Conservation (phyloP, 2,888 invertebrate species). For the Dolichopus griseipennis region DNA sequence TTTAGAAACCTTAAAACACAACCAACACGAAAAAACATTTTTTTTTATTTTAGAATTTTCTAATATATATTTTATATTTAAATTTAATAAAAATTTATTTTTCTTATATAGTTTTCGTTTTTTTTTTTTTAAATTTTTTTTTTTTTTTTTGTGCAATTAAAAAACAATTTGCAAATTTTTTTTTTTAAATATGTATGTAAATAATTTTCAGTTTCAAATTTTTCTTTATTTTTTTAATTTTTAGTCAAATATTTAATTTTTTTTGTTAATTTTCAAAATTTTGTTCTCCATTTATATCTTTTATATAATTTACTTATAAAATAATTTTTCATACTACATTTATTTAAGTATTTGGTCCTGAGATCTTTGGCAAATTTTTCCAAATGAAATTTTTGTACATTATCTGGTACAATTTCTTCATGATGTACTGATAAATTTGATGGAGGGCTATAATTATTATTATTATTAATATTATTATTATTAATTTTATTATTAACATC, state of each 20-base stretch:
- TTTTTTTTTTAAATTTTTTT: not conserved
- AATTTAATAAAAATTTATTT: too few relatives aligned
- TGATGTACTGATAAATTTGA: slow-evolving; percentile 32
- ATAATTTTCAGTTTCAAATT: too few relatives aligned
- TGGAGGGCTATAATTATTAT: not conserved
- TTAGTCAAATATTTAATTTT: too few relatives aligned
- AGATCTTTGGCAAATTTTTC: slow-evolving; percentile 27
- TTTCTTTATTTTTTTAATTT: too few relatives aligned
- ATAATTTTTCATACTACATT: slow-evolving; percentile 1
- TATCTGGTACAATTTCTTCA: slow-evolving; percentile 40
- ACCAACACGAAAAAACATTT: not conserved
- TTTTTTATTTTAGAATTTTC: too few relatives aligned
- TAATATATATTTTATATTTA: too few relatives aligned
- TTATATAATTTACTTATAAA: slow-evolving; percentile 6
- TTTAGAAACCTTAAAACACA: slow-evolving; percentile 2
- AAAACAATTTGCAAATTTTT: not conserved
- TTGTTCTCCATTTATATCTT: slow-evolving; percentile 6
- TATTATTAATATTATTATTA: slow-evolving; percentile 9
- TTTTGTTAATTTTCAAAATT: not conserved
- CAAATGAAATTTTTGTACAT: slow-evolving; percentile 31
- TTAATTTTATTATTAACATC: not conserved
- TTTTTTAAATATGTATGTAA: not conserved
- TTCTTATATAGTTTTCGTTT: not conserved
- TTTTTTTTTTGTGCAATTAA: slow-evolving; percentile 4
- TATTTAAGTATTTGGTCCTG: slow-evolving; percentile 6